Base-by-base conservation (phyloP, 2,888 invertebrate genomes). In the Drosophila falleni region DNA sequence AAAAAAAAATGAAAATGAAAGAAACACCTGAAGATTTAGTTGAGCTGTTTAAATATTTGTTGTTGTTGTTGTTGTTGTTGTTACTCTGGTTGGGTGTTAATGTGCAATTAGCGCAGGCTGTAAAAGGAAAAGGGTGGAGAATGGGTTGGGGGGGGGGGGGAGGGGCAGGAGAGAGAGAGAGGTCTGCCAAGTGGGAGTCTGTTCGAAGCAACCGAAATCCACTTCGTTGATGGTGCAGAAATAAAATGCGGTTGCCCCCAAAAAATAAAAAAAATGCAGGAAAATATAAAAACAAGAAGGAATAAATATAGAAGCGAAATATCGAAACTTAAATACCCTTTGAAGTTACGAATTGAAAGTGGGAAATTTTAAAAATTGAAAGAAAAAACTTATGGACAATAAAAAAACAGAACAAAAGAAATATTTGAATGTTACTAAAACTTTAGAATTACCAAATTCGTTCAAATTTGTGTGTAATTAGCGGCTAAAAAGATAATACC, bases 41-140 rank as follows among this genome's bases (percentile, higher is more conserved):
- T 60, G 62, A 44, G 66, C 65, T 75, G 81, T 75, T 81, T 68
- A 84, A 81, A 84, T 76, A 42, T 71, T 63, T 70, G 42, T 31
- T 50, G 44, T n/a, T n/a, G n/a, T 23, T 68, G 71, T 11, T 31
- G 47, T 15, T 55, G 35, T 16, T 31, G 15, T 10, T 64, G 42
- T 26, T 46, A 42, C 33, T 41, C 37, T 44, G 59, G 55, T 61
- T 69, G 74, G 71, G 75, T 80, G 87, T 84, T 87, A 87, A 84
- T 75, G 67, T 81, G 84, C 81, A 82, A 82, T 87, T 87, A 82
- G 78, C 71, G 73, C 35, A 44, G 23, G 16, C 11, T 26, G 6
- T 23, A n/a, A 19, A 31, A 62, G 31, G 31, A 37, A 35, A 35
- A 44, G 15, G 15, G 23, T 4, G 8, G 31, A 23, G 56, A n/a